Evolutionary conservation across 2,113 vertebrate genomes (phyloP), one percentile per base, ranked within the genome.

Genomic region (Alligator sinensis): DNA sequence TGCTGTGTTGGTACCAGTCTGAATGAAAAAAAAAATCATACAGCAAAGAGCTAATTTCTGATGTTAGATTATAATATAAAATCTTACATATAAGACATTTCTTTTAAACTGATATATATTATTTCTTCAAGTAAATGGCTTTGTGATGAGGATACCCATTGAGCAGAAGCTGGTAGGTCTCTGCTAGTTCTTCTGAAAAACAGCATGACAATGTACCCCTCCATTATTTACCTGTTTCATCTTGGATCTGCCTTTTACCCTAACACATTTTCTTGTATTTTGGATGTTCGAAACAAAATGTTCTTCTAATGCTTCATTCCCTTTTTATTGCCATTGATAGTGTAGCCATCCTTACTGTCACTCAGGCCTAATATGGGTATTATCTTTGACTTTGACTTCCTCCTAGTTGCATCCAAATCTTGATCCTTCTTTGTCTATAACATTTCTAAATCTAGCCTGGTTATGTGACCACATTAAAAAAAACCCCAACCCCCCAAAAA

Each of bases 131-230:
- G 21, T 30, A 70, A 38, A 72, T 47, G 68, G 19, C 21, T 13
- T 13, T 38, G 21, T 24, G 21, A 24, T 34, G 10, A 72, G 19
- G 30, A 38, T 11, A 72, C n/a, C 14, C 30, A 13, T 38, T 72
- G 11, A 34, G 19, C 30, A 72, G 68, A 72, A 72, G 30, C 68
- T 47, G 30, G 30, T 34, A 24, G 1, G 1, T 84, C 84, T 77
- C 63, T 77, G 25, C 25, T 64, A 86, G 84, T n/a, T 94, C n/a
- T 84, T 86, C 77, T 38, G 70, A 80, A 34, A 93, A 19, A 60
- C 16, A 15, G 27, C 62, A 77, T 15, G 54, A 27, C n/a, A 80
- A 76, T 66, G 59, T 74, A 27, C 5, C 86, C 81, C 27, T 70
- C 59, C 2, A 1, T 11, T 93, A 27, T 84, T 78, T 76, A 64